Evolutionary conservation across 2,888 invertebrate genomes (phyloP).

Genomic region (Eueremaeus valkanovi): DNA sequence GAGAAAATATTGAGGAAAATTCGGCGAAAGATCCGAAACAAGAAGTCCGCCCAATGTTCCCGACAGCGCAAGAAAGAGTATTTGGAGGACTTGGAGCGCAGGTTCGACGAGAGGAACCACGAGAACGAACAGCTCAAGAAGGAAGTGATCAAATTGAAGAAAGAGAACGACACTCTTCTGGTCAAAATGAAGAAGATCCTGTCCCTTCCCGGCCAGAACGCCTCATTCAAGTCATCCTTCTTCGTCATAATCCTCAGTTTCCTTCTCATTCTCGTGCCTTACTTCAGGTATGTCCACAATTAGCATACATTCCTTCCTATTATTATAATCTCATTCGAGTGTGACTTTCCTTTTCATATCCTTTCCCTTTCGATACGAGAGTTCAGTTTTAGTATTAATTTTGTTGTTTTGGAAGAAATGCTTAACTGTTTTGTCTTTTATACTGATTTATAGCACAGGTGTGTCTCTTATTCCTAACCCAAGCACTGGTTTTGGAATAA

Average conservation of each 20-base stretch:
- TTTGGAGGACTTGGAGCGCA: conserved; percentile 42
- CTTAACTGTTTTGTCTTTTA: not conserved
- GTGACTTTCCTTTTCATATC: not conserved
- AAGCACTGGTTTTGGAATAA: not conserved
- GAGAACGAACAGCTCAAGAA: conserved; percentile 39
- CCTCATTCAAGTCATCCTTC: conserved; percentile 41
- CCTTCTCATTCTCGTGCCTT: conserved; percentile 40
- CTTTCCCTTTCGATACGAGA: not conserved
- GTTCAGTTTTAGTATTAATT: not conserved
- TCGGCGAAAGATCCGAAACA: conserved; percentile 44
- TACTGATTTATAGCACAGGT: conserved; percentile 9
- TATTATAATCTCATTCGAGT: no score
- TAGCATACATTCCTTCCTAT: not conserved
- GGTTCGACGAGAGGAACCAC: conserved; percentile 38
- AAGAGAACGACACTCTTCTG: conserved; percentile 40
- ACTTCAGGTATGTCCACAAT: conserved; percentile 37
- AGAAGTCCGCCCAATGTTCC: conserved; percentile 44
- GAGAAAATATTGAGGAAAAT: conserved; percentile 44
- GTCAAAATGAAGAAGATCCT: conserved; percentile 35
- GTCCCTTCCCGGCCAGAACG: conserved; percentile 28
- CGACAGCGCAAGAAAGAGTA: conserved; percentile 44
- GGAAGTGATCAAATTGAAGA: conserved; percentile 38
- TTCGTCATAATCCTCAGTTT: conserved; percentile 39
- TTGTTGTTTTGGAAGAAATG: not conserved
- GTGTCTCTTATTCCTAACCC: not conserved